phyloP scores from a whole-genome alignment of 2,113 vertebrate species.

The Psittacula cyanocephala region DNA sequence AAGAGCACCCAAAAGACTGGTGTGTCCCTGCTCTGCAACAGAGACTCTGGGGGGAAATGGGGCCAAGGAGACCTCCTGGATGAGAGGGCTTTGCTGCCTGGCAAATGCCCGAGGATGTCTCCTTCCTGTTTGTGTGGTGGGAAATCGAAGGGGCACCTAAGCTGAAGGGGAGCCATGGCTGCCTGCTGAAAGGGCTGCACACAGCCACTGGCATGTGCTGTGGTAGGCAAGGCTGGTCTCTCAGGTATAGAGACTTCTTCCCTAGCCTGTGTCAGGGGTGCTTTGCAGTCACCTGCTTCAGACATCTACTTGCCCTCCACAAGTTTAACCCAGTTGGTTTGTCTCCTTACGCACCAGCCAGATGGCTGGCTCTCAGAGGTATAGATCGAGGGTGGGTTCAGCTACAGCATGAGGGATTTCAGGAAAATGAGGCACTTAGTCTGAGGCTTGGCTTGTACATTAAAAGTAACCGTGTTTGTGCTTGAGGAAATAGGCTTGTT shows the following conservation, averaged over 20 bases:
- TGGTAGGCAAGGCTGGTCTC: not conserved
- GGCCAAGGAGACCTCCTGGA: not conserved
- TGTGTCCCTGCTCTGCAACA: not conserved
- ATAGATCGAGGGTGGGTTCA: fast-evolving
- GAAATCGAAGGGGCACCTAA: not conserved
- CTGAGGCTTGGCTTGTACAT: not conserved
- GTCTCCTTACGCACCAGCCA: not conserved
- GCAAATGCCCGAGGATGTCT: fast-evolving
- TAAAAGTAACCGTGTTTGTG: not conserved
- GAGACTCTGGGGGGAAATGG: not conserved
- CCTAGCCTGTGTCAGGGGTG: not conserved
- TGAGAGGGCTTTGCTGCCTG: not conserved
- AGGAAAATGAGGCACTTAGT: not conserved
- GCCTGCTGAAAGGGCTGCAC: not conserved
- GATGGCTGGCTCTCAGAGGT: fast-evolving
- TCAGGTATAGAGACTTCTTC: not conserved
- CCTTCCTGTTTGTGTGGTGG: not conserved
- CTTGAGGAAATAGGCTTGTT: not conserved
- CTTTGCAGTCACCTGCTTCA: not conserved
- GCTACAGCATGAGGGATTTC: not conserved
- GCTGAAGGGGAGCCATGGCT: fast-evolving
- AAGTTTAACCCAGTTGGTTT: not conserved
- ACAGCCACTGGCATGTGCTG: too few relatives aligned
- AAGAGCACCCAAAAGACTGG: not conserved
- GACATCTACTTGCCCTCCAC: not conserved